Evolutionary conservation across 2,797 vertebrate species (phyloP).

Genomic region (Darevskia mixta): DNA sequence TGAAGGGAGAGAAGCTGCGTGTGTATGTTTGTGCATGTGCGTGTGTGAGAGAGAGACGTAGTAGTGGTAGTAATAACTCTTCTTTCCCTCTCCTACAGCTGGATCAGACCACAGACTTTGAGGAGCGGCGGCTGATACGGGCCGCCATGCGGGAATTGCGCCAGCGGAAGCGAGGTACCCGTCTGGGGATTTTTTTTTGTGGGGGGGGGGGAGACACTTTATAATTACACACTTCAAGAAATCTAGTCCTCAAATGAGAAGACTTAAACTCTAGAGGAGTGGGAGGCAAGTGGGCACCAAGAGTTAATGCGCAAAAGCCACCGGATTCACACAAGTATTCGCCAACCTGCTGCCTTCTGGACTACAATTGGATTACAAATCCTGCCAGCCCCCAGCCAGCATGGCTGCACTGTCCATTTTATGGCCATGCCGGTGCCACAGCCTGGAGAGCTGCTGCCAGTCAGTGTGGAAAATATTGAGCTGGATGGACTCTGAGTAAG

Average conservation of each 20-base stretch:
- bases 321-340: not conserved
- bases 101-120: conserved; percentile 91
- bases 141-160: conserved; percentile 95
- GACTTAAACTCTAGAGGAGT: not conserved
- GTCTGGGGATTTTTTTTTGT: fast-evolving
- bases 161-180: conserved; percentile 93
- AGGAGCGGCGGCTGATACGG: conserved; percentile 93
- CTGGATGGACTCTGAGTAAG: too few relatives aligned
- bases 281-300: not conserved
- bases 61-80: not conserved
- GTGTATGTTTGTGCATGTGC: not conserved
- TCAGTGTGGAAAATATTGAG: too few relatives aligned
- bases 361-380: not conserved
- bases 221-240: not conserved
- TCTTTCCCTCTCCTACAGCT: conserved; percentile 79
- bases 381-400: not conserved
- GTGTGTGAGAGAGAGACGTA: not conserved
- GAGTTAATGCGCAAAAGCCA: not conserved
- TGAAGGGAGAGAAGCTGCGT: not conserved
- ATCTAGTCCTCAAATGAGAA: not conserved
- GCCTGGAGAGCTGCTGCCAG: too few relatives aligned
- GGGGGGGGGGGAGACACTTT: not conserved
- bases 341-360: too few relatives aligned
- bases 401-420: too few relatives aligned
- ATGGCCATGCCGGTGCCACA: too few relatives aligned